Evolutionary conservation across 2,888 invertebrate genomes (phyloP).

Genomic region (Patella caerulea): DNA sequence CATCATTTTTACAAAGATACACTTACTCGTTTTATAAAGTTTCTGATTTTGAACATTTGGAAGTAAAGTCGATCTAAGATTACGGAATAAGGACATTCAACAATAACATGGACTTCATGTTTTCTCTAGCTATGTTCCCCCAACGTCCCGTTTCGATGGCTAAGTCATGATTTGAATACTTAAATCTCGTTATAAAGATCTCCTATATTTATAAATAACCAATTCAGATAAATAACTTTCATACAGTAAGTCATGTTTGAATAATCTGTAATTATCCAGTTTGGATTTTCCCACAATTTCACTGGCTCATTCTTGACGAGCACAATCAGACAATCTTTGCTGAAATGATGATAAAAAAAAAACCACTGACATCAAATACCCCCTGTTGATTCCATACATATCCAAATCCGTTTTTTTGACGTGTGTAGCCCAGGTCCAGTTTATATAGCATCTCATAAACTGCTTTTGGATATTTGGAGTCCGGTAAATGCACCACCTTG

Average conservation of each 20-base stretch:
- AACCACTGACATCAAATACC: background rate
- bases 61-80: background rate
- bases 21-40: no score
- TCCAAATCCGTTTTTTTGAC: background rate
- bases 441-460: conserved; percentile 21
- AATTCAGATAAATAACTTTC: no score
- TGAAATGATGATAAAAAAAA: background rate
- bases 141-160: background rate
- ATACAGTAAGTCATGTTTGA: no score
- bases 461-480: conserved; percentile 21
- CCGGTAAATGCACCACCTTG: conserved; percentile 14
- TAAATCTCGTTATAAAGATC: background rate
- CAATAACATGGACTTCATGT: background rate
- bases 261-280: background rate
- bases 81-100: background rate
- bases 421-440: conserved; percentile 20
- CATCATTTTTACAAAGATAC: no score
- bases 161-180: background rate
- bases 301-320: background rate
- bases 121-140: background rate
- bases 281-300: background rate
- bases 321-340: background rate
- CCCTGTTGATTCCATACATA: conserved; percentile 1
- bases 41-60: background rate
- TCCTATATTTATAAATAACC: background rate